Evolutionary conservation across 2,888 invertebrate species (phyloP), one percentile per base, ranked within the genome.

Genomic region (Synergus gifuensis): DNA sequence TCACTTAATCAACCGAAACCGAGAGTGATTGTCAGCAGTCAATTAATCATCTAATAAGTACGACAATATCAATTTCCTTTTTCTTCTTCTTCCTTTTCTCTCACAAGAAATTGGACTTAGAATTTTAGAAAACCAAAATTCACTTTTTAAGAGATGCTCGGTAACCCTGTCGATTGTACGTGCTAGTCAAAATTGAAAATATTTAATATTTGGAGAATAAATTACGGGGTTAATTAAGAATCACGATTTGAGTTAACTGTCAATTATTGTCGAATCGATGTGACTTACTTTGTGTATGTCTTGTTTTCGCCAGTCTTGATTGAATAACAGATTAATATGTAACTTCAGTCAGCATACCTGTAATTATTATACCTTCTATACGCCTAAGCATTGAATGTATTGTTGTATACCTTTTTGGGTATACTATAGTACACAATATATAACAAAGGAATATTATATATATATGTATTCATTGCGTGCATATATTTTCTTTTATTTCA

Each of bases 121-220:
- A 66, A 42, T n/a, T n/a, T 42, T 66, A 66, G 42, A 11, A 66
- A n/a, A 66, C 42, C 11, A 40, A 54, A 73, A 73, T 73, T 73
- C 9, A 73, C 36, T 54, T 73, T 5, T 54, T 54, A 18, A 58
- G 18, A 11, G 58, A 58, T 11, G 46, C 12, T 46, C 46, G 60
- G 22, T 12, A 5, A 67, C 42, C 22, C 76, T 58, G 18, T 84
- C 42, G 79, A 84, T 83, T 83, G 81, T 85, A 84, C 83, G 89
- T 90, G 89, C 91, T 91, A 90, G 91, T 91, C 91, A 91, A 91
- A 91, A 91, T 91, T 91, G 86, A 85, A 89, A 85, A 86, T 87
- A 87, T 60, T 60, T 86, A 82, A 84, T 81, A 78, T 83, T 82
- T 69, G 78, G 83, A 79, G n/a, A 67, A 46, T 16, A 46, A 44